Evolutionary conservation across 2,888 invertebrate species (phyloP), one percentile per base, ranked within the genome.

Genomic region (Drosophila ezoana): DNA sequence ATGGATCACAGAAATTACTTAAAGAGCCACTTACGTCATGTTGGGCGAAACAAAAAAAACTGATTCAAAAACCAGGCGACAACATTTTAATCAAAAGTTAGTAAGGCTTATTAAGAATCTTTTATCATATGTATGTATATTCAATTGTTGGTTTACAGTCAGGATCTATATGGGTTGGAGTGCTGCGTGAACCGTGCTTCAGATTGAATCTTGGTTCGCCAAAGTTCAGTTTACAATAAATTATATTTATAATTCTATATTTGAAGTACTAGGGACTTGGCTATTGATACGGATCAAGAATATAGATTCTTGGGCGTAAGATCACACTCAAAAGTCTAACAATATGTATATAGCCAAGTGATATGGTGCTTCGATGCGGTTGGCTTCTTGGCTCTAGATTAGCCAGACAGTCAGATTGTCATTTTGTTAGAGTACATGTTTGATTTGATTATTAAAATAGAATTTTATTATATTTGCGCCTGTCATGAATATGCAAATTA

Each of bases 1-100:
- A 71, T 75, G 71, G 71, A 59, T 59, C 63, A 67, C 28, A 48
- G 41, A 43, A 47, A 52, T 48, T 45, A 44, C 33, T 33, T 9
- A 52, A 48, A 61, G 44, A 44, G 48, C 48, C 48, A 51, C 71
- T 71, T 52, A 6, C 67, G 38, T 53, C 61, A 52, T 33, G 28
- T 38, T 43, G 23, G 23, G 1, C 23, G 0, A 23, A 23, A 1
- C 23, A 5, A 23, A 23, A 4, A 0, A 23, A 23, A 23, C 23
- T 23, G 5, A 23, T 23, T 5, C 23, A 23, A 28, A 14, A 44
- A 18, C 11, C 37, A 13, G 35, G 11, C 35, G 13, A 35, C 35
- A 35, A 35, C 23, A 23, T 23, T 6, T 23, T 6, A 6, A 23
- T 23, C 23, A 23, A 23, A 6, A 23, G 23, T 23, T 6, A 23